Conservation (phyloP, 2,797 vertebrate species). For the Tympanoctomys barrerae region DNA sequence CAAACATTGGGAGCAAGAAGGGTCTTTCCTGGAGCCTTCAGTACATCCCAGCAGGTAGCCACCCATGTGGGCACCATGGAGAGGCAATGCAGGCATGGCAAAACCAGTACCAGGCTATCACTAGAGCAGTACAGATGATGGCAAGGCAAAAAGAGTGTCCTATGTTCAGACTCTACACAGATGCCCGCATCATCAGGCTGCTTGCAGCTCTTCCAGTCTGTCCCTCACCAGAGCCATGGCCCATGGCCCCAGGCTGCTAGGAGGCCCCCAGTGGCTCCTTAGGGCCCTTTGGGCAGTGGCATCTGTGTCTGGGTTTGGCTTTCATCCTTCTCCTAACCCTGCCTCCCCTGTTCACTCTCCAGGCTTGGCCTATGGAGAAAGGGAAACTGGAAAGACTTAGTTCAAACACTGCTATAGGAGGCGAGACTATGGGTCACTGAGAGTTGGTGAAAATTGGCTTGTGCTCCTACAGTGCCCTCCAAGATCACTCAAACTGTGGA, state of each 20-base stretch:
- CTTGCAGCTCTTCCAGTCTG: neutral
- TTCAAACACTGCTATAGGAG: neutral
- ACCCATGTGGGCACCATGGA: neutral
- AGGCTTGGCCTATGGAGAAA: neutral
- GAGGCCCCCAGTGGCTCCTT: too few relatives aligned
- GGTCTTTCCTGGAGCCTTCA: neutral
- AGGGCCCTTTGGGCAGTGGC: neutral
- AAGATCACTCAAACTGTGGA: accelerated
- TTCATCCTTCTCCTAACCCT: neutral
- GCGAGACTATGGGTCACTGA: accelerated
- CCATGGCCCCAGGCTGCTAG: neutral
- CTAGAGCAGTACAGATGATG: neutral
- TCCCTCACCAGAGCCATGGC: neutral
- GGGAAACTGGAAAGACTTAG: neutral
- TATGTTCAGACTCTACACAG: neutral
- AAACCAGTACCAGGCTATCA: neutral
- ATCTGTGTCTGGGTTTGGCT: neutral
- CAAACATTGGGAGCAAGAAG: neutral
- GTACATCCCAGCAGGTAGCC: neutral
- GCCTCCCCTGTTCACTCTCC: neutral
- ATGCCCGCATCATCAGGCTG: neutral
- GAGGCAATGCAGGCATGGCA: neutral
- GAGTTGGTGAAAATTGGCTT: neutral
- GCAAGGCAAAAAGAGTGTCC: too few relatives aligned
- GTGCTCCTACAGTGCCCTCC: neutral